Conservation (phyloP, 1,140 invertebrate genomes). For the Ceratosolen fusciceps region DNA sequence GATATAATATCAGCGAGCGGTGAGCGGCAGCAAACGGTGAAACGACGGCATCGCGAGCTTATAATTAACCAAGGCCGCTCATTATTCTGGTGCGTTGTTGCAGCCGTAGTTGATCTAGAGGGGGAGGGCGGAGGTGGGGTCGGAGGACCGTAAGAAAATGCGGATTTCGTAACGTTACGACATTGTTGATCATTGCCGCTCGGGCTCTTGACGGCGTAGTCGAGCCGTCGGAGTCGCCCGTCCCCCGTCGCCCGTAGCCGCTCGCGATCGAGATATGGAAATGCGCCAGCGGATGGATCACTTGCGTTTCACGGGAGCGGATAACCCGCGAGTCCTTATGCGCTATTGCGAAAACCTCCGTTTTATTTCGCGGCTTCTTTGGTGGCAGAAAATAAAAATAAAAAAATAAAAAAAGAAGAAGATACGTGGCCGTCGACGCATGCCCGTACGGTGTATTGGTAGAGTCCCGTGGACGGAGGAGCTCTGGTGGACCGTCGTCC, state of each 20-base stretch:
- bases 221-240: too few relatives aligned
- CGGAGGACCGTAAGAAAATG: not conserved
- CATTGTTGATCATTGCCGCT: conserved; percentile 47
- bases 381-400: too few relatives aligned
- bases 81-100: not conserved
- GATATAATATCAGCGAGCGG: too few relatives aligned
- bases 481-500: not conserved
- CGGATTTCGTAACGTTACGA: conserved; percentile 47
- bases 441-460: not conserved
- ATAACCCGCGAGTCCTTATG: too few relatives aligned
- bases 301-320: too few relatives aligned
- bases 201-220: conserved; percentile 33
- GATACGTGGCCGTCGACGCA: too few relatives aligned
- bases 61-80: conserved; percentile 27
- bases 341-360: too few relatives aligned
- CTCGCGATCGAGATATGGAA: conserved; percentile 50
- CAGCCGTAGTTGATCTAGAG: conserved; percentile 27
- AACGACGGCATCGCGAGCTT: not conserved
- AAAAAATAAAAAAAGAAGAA: too few relatives aligned
- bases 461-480: not conserved
- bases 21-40: too few relatives aligned
- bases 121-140: conserved; percentile 23
- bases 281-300: conserved; percentile 40
- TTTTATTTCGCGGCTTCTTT: conserved; percentile 30
- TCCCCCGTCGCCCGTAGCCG: too few relatives aligned